Evolutionary conservation across 2,888 invertebrate genomes (phyloP).

Genomic region (Caenorhabditis sp.): DNA sequence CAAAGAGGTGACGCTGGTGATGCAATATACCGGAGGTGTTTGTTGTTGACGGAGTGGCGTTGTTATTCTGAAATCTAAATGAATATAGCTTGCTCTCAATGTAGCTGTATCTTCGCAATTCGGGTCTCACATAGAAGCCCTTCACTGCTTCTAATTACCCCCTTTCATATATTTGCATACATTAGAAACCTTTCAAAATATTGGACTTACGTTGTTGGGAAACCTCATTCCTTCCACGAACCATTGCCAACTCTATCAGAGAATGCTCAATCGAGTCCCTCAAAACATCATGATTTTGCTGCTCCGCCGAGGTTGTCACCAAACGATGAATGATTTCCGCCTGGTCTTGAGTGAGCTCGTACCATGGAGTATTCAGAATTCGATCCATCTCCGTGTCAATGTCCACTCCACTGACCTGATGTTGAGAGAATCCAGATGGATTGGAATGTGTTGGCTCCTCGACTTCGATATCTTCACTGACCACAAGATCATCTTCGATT

Average conservation of each 20-base stretch:
- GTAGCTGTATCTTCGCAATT: too few species aligned
- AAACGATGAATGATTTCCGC: slow-evolving; percentile 38
- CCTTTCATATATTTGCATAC: background rate
- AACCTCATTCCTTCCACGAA: slow-evolving; percentile 33
- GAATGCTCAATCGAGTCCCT: slow-evolving; percentile 33
- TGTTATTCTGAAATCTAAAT: background rate
- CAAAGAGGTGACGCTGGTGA: background rate
- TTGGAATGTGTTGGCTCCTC: background rate
- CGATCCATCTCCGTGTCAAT: slow-evolving; percentile 29
- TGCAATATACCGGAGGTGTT: background rate
- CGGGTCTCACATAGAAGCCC: too few species aligned
- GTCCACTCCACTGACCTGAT: background rate
- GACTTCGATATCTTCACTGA: slow-evolving; percentile 2
- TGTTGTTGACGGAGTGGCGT: background rate
- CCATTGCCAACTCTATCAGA: slow-evolving; percentile 36
- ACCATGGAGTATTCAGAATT: slow-evolving; percentile 45
- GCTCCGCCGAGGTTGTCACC: background rate
- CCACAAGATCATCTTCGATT: slow-evolving; percentile 44
- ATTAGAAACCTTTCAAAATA: background rate
- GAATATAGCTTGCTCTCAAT: too few species aligned
- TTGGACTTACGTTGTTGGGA: slow-evolving; percentile 24
- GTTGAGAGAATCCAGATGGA: background rate
- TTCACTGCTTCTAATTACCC: background rate
- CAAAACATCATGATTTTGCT: slow-evolving; percentile 8
- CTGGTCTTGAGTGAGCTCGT: slow-evolving; percentile 32